Percentiles rank a stretch among this genome's conserved stretches.
Conservation (phyloP, 1,140 invertebrate genomes). For the Charaxes varanes region DNA sequence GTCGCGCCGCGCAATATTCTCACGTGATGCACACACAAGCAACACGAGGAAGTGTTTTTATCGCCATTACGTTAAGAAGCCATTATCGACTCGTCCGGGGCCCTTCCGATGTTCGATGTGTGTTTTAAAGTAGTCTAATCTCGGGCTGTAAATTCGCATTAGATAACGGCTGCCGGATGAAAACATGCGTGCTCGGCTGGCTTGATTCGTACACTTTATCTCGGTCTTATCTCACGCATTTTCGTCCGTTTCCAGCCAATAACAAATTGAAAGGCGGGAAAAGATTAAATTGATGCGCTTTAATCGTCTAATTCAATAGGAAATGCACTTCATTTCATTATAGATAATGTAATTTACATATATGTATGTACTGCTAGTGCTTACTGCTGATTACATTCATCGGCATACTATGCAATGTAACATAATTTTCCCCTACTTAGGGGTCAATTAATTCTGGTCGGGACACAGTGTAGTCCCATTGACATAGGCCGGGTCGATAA, state of each 20-base stretch:
- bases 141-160: constrained; percentile 57
- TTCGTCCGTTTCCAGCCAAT: neutral
- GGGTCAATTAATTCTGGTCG: no score
- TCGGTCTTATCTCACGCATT: constrained; percentile 31
- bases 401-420: no score
- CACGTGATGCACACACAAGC: constrained; percentile 59
- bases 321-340: no score
- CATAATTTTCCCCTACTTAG: no score
- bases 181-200: constrained; percentile 43
- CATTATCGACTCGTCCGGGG: constrained; percentile 45
- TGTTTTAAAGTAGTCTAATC: constrained; percentile 56
- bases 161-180: constrained; percentile 48
- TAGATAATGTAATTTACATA: no score
- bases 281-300: no score
- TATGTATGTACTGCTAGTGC: no score
- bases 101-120: constrained; percentile 34
- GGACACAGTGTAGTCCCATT: constrained; percentile 3
- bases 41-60: constrained; percentile 59
- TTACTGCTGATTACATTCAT: no score
- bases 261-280: constrained; percentile 2
- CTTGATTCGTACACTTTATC: constrained; percentile 51
- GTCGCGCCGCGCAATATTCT: constrained; percentile 40
- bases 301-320: no score
- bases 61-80: constrained; percentile 57
- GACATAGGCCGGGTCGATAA: constrained; percentile 29